These are phyloP conservation scores for Dinomys branickii DNA, from an alignment of 2,113 vertebrate species.

Conservation along the genomic window DNA sequence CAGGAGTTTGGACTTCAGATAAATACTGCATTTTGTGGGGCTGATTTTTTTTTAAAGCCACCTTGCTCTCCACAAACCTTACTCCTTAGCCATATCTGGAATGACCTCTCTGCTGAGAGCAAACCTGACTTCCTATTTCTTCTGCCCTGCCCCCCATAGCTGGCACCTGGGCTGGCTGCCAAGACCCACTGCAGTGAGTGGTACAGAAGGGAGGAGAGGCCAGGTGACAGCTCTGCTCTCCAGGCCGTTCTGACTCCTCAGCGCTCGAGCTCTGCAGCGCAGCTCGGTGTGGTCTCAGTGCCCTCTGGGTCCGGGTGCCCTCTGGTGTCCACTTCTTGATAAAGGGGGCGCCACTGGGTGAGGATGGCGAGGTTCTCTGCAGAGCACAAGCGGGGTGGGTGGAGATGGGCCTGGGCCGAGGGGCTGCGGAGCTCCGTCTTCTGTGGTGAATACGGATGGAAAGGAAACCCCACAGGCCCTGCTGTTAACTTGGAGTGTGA, in stretches of 20 bases:
- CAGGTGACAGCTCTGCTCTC: neutral
- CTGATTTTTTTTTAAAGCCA: neutral
- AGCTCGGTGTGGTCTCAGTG: slow-evolving; percentile 78
- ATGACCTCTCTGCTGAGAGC: slow-evolving; percentile 74
- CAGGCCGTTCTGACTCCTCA: slow-evolving; percentile 64
- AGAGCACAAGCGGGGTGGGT: slow-evolving; percentile 30
- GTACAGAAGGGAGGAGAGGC: neutral
- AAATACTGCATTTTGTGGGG: slow-evolving; percentile 63
- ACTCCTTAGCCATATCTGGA: slow-evolving; percentile 69
- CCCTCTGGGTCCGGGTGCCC: slow-evolving; percentile 82
- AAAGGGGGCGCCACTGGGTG: slow-evolving; percentile 62
- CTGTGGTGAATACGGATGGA: slow-evolving; percentile 50
- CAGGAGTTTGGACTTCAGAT: slow-evolving; percentile 71
- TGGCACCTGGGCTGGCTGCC: neutral
- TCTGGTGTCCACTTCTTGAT: slow-evolving; percentile 74
- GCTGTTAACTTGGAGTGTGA: slow-evolving; percentile 43
- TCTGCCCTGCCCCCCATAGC: slow-evolving; percentile 34
- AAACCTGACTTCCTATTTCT: slow-evolving; percentile 23
- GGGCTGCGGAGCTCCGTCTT: neutral
- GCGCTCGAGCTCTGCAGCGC: slow-evolving; percentile 75
- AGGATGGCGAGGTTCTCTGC: slow-evolving; percentile 46
- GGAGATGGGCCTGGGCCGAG: neutral
- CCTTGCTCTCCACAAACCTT: slow-evolving; percentile 72
- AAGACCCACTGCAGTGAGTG: neutral
- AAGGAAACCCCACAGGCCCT: slow-evolving; percentile 16